phyloP scores from a whole-genome alignment of 2,797 vertebrate genomes.

The Enteromius unitaeniatus region DNA sequence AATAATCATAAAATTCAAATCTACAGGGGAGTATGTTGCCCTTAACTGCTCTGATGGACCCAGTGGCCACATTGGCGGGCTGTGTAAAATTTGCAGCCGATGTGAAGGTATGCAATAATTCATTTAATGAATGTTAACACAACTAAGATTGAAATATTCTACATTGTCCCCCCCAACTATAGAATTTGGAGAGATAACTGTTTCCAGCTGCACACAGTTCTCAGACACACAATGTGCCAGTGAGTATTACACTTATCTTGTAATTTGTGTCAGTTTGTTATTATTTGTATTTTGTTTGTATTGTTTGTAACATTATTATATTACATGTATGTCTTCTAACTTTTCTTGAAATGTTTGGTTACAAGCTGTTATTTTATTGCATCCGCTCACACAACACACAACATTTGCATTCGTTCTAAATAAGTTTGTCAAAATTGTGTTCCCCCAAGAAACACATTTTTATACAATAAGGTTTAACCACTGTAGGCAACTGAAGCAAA shows the following conservation, averaged over 20 bases:
- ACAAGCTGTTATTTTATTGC: background rate
- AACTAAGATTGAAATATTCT: background rate
- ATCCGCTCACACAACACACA: background rate
- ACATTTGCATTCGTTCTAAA: background rate
- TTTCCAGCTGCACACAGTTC: background rate
- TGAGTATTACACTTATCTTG: background rate
- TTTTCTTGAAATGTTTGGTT: background rate
- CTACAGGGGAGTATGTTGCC: background rate
- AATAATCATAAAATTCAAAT: background rate
- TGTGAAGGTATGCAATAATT: background rate
- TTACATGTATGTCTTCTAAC: background rate
- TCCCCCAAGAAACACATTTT: background rate
- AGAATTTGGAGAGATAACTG: background rate
- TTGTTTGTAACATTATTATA: background rate
- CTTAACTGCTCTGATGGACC: background rate
- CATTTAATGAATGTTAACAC: background rate
- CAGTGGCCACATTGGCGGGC: rapidly evolving
- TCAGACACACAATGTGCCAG: background rate
- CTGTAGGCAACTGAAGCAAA: background rate
- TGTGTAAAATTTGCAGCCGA: background rate
- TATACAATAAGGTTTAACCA: background rate
- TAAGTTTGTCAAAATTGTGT: background rate
- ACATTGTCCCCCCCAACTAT: background rate
- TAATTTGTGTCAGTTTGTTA: background rate
- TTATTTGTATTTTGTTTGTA: no score